A percentile compares a stretch with the other conserved stretches of the same genome.
These are phyloP conservation scores for Leptonema lineaticorne DNA, from an alignment of 1,140 invertebrate genomes.

Conservation along the genomic window DNA sequence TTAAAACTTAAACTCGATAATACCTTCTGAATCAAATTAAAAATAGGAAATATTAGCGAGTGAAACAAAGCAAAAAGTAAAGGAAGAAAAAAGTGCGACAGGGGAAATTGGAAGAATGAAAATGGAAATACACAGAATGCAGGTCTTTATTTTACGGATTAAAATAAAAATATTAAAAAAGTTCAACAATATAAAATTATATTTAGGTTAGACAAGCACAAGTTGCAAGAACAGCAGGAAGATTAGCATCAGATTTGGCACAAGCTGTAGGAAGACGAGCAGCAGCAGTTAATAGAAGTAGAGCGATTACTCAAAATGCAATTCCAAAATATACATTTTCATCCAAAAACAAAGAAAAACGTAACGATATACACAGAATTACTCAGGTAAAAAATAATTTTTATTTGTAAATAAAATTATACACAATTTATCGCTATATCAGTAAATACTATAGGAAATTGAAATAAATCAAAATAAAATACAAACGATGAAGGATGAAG, in stretches of 20 bases:
- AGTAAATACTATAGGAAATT: slow-evolving; percentile 29
- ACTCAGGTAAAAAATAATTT: slow-evolving; percentile 45
- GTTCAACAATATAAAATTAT: neutral
- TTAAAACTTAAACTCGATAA: too few relatives aligned
- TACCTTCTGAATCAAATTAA: too few relatives aligned
- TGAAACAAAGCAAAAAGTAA: slow-evolving; percentile 67
- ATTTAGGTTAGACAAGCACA: slow-evolving; percentile 63
- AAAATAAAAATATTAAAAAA: neutral
- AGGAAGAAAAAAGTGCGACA: slow-evolving; percentile 63
- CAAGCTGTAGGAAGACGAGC: slow-evolving; percentile 72
- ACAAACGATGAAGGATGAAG: slow-evolving; percentile 16
- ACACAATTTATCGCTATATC: too few relatives aligned
- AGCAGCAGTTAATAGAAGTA: slow-evolving; percentile 48
- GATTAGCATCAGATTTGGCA: slow-evolving; percentile 73
- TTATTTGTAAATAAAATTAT: too few relatives aligned
- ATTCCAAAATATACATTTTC: slow-evolving; percentile 45
- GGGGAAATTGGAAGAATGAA: slow-evolving; percentile 74
- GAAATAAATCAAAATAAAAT: slow-evolving; percentile 34
- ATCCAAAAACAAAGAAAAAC: slow-evolving; percentile 47
- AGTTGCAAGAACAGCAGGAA: slow-evolving; percentile 71
- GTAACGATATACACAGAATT: slow-evolving; percentile 47
- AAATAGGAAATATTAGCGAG: slow-evolving; percentile 63
- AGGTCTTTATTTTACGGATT: slow-evolving; percentile 51
- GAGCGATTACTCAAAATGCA: slow-evolving; percentile 44
- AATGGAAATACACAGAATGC: slow-evolving; percentile 81